These are phyloP conservation scores for Zoroaster sp. DNA, from an alignment of 53 echinoderm and acorn worm genomes.

Conservation along the genomic window DNA sequence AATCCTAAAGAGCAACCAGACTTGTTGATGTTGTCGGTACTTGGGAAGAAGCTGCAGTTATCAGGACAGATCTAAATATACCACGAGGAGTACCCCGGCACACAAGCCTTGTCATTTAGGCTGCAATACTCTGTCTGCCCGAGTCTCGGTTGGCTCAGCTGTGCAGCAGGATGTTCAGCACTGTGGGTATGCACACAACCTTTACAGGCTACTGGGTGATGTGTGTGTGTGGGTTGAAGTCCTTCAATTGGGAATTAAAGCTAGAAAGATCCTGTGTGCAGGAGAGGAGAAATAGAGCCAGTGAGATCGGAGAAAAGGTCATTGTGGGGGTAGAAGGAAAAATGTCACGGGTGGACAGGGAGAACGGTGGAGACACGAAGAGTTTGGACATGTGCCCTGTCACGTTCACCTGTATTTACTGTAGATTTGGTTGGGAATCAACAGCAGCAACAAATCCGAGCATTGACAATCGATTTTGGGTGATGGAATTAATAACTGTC, in stretches of 20 bases:
- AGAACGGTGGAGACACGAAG: background rate
- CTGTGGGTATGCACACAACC: constrained; percentile 10
- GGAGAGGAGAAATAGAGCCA: background rate
- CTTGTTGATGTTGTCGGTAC: background rate
- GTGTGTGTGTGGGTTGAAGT: constrained; percentile 31
- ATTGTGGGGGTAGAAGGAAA: constrained; percentile 50
- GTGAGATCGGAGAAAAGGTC: constrained; percentile 37
- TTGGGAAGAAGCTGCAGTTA: background rate
- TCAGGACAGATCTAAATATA: constrained; percentile 7
- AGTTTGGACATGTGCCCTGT: no score
- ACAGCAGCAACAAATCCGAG: background rate
- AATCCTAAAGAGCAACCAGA: no score
- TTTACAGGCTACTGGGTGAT: constrained; percentile 32
- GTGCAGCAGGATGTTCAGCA: no score
- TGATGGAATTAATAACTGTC: background rate
- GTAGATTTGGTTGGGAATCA: background rate
- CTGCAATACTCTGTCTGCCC: background rate
- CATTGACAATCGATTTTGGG: background rate
- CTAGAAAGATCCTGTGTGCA: background rate
- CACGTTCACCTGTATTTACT: background rate
- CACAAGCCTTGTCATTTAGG: background rate
- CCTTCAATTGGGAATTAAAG: constrained; percentile 8
- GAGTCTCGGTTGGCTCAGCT: background rate
- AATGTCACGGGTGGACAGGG: constrained; percentile 30
- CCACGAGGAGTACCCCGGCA: no score